Conservation (phyloP, 1,140 invertebrate genomes). For the Brachionus rotundiformis region DNA sequence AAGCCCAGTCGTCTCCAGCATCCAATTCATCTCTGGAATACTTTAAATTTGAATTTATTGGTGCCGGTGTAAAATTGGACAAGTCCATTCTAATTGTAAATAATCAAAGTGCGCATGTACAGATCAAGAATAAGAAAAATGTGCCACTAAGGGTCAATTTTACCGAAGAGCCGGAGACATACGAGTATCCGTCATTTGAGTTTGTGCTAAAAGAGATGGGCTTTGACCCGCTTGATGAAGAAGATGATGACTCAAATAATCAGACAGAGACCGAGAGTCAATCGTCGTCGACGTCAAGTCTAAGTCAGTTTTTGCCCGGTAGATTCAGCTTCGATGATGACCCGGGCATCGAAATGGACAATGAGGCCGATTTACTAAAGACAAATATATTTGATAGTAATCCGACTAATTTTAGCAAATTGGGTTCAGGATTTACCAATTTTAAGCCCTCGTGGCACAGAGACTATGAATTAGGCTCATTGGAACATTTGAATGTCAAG, state of each 20-base stretch:
- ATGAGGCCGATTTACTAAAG: not conserved
- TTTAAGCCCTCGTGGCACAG: slow-evolving; percentile 51
- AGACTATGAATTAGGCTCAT: slow-evolving; percentile 38
- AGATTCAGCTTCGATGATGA: slow-evolving; percentile 11
- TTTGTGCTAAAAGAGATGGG: slow-evolving; percentile 40
- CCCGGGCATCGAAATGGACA: not conserved
- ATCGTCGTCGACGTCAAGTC: slow-evolving; percentile 25
- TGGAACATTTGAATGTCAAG: slow-evolving; percentile 29
- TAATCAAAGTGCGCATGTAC: not conserved
- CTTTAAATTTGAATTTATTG: slow-evolving; percentile 50
- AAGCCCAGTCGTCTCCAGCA: not conserved
- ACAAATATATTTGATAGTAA: slow-evolving; percentile 16
- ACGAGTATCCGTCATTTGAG: slow-evolving; percentile 51
- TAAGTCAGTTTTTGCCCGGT: slow-evolving; percentile 47
- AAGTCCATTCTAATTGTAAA: slow-evolving; percentile 50
- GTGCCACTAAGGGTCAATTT: slow-evolving; percentile 20
- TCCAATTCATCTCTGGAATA: slow-evolving; percentile 16
- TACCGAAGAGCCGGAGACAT: slow-evolving; percentile 24
- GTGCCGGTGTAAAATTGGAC: slow-evolving; percentile 49
- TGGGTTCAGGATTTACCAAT: slow-evolving; percentile 29
- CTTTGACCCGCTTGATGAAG: slow-evolving; percentile 25
- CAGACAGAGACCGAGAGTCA: slow-evolving; percentile 8
- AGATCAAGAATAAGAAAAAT: not conserved
- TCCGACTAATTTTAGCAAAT: slow-evolving; percentile 28
- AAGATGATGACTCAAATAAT: slow-evolving; percentile 4